Base-by-base conservation (phyloP, 2,113 vertebrate genomes). In the Ammodytes dubius region DNA sequence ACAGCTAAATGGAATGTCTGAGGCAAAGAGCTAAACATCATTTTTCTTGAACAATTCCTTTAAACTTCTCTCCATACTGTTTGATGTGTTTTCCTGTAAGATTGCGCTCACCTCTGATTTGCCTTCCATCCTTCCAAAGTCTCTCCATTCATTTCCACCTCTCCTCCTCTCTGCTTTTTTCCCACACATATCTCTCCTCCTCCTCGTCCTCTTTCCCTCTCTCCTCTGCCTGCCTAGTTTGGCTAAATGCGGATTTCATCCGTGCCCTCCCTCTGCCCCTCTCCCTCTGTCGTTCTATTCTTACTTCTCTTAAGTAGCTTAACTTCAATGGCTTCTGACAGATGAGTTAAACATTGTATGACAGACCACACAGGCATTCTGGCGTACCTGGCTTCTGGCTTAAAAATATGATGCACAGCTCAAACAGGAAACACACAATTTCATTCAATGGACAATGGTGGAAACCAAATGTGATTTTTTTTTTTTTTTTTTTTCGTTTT, bases 301-400 rank as follows among this genome's bases (percentile, higher is more conserved):
- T 87, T 73, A 80, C 78, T 67, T 69, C 74, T 79, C 60, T 61
- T 87, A 88, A 91, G 89, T 81, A 92, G 89, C 84, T 92, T 92
- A 88, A 82, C 67, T 86, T 84, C 63, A 81, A 43, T 79, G 76
- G 81, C 89, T 92, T 56, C 64, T 78, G 88, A 84, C 71, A 67
- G 88, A 63, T 45, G 85, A 87, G 79, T 84, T 84, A 81, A 89
- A 88, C 81, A 68, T 70, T 76, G 74, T 77, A 71, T 57, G 88
- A 86, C 78, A 79, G 86, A 76, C 82, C 86, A 70, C 84, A 87
- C 76, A 59, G 74, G 60, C 72, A 9, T 58, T 37, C 67, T 12
- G 46, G 42, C 13, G 3, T 72, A 85, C 86, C 84, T 88, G 84
- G 52, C 74, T 79, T 15, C 7, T 9, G 74, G 77, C 70, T 42